These are phyloP conservation scores for Octonoba sinensis DNA, from an alignment of 2,888 invertebrate genomes.

Conservation along the genomic window DNA sequence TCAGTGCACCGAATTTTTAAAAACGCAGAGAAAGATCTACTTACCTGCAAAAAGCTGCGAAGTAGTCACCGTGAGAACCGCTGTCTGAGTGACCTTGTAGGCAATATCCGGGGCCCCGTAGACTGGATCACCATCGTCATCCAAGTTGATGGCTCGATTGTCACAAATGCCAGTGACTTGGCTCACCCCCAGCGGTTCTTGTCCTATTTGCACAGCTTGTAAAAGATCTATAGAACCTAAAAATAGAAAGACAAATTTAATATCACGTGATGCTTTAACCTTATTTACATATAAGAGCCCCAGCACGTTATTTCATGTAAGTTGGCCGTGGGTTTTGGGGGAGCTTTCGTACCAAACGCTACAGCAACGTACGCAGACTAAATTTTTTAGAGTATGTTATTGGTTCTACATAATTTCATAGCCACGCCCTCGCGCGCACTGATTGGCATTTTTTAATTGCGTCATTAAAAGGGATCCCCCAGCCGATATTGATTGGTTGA, in stretches of 20 bases:
- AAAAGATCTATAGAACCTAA: constrained; percentile 78
- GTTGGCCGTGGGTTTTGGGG: no score
- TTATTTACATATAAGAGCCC: neutral
- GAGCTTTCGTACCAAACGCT: no score
- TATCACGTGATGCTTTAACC: neutral
- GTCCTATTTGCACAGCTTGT: constrained; percentile 76
- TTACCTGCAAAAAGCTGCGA: constrained; percentile 76
- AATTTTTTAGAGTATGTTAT: no score
- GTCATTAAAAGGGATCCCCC: no score
- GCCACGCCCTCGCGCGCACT: no score
- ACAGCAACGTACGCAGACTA: no score
- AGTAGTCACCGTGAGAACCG: constrained; percentile 78
- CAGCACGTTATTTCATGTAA: no score
- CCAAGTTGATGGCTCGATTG: constrained; percentile 70
- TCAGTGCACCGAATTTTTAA: no score
- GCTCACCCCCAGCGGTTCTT: constrained; percentile 78
- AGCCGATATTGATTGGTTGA: no score
- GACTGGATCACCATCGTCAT: constrained; percentile 66
- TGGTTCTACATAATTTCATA: no score
- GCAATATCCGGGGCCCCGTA: constrained; percentile 72
- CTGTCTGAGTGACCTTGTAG: constrained; percentile 76
- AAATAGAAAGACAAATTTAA: constrained; percentile 1
- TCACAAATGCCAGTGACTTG: constrained; percentile 78
- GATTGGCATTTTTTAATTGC: no score
- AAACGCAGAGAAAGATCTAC: no score